Conservation (phyloP, 2,113 vertebrate species). For the Ciconia boyciana region DNA sequence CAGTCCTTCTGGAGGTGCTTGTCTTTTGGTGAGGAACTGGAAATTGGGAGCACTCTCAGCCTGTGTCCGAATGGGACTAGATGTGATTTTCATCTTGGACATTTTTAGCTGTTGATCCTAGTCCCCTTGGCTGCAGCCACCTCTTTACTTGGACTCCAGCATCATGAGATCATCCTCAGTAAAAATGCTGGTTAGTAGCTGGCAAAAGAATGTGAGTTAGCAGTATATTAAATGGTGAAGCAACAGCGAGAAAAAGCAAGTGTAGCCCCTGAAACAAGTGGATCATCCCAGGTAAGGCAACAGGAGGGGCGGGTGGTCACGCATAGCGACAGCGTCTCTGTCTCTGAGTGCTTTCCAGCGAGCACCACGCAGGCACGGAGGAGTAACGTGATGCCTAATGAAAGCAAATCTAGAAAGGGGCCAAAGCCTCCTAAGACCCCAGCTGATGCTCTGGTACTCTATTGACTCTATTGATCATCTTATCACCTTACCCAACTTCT, state of each 20-base stretch:
- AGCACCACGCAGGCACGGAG: background rate
- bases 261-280: background rate
- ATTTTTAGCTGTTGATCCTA: background rate
- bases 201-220: background rate
- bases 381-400: background rate
- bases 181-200: background rate
- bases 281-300: background rate
- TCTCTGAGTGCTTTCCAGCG: background rate
- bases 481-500: background rate
- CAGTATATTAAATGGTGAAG: background rate
- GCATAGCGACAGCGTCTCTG: background rate
- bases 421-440: background rate
- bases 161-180: background rate
- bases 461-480: too few relatives aligned
- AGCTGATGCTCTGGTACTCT: background rate
- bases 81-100: background rate
- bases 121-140: background rate
- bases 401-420: background rate
- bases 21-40: background rate
- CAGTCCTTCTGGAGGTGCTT: background rate
- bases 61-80: background rate
- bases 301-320: accelerated
- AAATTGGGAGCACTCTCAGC: background rate
- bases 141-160: background rate
- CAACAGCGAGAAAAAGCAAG: background rate